phyloP scores from a whole-genome alignment of 2,797 vertebrate species.

The Hydrophis major region DNA sequence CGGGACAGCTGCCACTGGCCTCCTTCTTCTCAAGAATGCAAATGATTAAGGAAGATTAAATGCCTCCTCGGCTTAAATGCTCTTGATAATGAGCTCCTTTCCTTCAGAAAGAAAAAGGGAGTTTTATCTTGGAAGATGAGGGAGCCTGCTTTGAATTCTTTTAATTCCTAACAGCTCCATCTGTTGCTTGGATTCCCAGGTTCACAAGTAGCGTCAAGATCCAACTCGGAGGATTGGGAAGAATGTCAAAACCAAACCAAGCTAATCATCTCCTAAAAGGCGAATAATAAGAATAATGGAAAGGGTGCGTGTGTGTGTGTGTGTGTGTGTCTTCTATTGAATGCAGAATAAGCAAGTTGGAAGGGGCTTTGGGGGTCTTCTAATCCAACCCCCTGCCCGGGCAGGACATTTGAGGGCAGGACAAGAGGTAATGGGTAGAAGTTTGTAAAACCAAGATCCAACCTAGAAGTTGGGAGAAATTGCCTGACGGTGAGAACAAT shows the following conservation, averaged over 20 bases:
- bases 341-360: neutral
- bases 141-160: conserved; percentile 67
- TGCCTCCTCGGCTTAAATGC: conserved; percentile 68
- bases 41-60: conserved; percentile 69
- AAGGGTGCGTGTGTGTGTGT: neutral
- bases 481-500: too few relatives aligned
- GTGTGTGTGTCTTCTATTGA: neutral
- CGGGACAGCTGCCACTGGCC: conserved; percentile 40
- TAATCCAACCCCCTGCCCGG: too few relatives aligned
- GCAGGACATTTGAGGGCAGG: too few relatives aligned
- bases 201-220: conserved; percentile 1
- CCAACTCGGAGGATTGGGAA: conserved; percentile 6
- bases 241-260: conserved; percentile 11
- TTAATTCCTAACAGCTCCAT: conserved; percentile 68
- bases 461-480: too few relatives aligned
- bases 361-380: neutral
- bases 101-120: conserved; percentile 51
- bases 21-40: conserved; percentile 62
- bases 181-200: conserved; percentile 61
- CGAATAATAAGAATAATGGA: neutral
- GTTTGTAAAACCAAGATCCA: too few relatives aligned
- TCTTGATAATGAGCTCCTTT: conserved; percentile 70
- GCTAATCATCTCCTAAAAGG: neutral
- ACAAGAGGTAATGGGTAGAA: too few relatives aligned
- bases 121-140: conserved; percentile 67